Evolutionary conservation across 2,113 vertebrate genomes (phyloP).

Genomic region (Oophaga pumilio): DNA sequence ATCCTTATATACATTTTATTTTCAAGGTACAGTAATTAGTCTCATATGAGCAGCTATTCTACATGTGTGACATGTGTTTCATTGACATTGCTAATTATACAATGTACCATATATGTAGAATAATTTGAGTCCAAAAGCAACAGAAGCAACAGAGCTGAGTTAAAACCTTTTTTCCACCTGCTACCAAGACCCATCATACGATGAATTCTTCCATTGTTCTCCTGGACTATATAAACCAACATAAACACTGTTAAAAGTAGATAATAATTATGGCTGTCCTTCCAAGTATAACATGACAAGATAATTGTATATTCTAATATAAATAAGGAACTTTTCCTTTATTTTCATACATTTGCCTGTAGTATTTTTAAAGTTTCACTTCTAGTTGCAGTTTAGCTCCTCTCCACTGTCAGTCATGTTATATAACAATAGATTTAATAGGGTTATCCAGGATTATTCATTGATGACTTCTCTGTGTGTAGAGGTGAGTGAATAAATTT

Average conservation of each 20-base stretch:
- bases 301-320: neutral
- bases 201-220: neutral
- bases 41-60: neutral
- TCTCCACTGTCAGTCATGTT: neutral
- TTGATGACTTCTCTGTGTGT: too few species aligned
- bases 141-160: neutral
- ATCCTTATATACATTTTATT: neutral
- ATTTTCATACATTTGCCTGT: neutral
- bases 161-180: neutral
- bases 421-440: neutral
- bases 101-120: neutral
- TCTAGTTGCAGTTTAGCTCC: neutral
- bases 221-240: neutral
- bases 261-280: neutral
- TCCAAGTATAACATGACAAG: neutral
- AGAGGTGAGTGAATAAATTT: too few species aligned
- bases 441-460: too few species aligned
- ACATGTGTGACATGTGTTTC: neutral
- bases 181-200: neutral
- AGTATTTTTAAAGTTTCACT: neutral
- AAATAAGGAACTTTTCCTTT: neutral
- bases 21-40: neutral
- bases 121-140: neutral
- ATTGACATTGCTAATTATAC: neutral
- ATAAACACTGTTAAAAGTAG: neutral